These are phyloP conservation scores for Pangasius larnaudii DNA, from an alignment of 2,797 vertebrate genomes.

Conservation along the genomic window DNA sequence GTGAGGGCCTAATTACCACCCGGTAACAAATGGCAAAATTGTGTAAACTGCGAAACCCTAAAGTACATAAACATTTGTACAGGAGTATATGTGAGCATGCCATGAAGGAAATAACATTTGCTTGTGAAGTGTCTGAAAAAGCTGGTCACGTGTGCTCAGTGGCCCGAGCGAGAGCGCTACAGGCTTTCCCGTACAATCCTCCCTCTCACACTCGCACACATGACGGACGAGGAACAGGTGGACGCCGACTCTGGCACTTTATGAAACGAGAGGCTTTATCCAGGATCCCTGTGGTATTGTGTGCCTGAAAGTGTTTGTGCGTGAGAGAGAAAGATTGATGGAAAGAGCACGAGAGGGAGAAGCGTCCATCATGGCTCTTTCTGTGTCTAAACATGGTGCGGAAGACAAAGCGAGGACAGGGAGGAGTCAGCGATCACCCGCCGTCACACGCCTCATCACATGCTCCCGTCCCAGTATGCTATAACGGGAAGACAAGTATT, in stretches of 20 bases:
- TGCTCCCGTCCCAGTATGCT: constrained; percentile 27
- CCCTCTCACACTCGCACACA: constrained; percentile 36
- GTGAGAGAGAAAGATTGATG: constrained; percentile 22
- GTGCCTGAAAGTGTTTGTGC: constrained; percentile 38
- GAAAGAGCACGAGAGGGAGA: constrained; percentile 21
- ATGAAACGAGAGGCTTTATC: constrained; percentile 57
- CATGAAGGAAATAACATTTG: not conserved
- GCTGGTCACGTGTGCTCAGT: not conserved
- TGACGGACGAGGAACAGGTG: constrained; percentile 57
- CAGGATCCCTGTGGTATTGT: constrained; percentile 47
- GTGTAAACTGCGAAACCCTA: not conserved
- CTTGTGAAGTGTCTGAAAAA: not conserved
- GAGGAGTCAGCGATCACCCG: not conserved
- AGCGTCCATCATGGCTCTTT: constrained; percentile 18
- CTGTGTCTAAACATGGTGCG: constrained; percentile 60
- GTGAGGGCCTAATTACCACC: not conserved
- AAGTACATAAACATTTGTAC: constrained; percentile 13
- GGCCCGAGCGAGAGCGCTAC: not conserved
- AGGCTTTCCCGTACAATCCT: constrained; percentile 24
- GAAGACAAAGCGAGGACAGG: constrained; percentile 38
- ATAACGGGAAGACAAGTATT: constrained; percentile 31
- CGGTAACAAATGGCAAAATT: constrained; percentile 14
- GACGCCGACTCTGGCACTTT: constrained; percentile 41
- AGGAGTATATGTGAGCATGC: not conserved
- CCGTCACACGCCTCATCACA: constrained; percentile 26